Base-by-base conservation (phyloP, 2,113 vertebrate species). In the Thamnaconus septentrionalis region DNA sequence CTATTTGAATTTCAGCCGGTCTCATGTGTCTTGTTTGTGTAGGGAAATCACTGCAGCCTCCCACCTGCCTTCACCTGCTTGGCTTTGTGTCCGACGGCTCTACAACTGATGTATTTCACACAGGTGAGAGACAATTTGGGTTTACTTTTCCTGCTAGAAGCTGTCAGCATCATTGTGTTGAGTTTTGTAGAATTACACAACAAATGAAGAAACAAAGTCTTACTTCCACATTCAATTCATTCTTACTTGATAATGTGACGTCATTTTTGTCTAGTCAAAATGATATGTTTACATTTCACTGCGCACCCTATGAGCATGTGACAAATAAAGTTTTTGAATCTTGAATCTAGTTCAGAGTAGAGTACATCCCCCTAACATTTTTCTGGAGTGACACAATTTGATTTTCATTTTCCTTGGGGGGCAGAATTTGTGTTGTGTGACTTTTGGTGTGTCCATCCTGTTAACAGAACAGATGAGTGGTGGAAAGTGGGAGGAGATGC, bases 11-110 rank as follows among this genome's bases (percentile, higher is more conserved):
- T 54, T 31, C 18, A 31, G 18, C 18, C 18, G 18, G 18, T 31
- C 18, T 31, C 18, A 31, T 31, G 18, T 31, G 18, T 31, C 9
- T 50, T n/a, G 46, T 6, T 91, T 92, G 87, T 90, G 87, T 91
- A 91, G 83, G 89, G 85, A 91, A 92, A 92, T 91, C 86, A 82
- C 83, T 55, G 80, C 83, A 83, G 61, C 57, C 47, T 51, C 66
- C 57, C 76, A 68, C 62, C 58, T 77, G 76, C 52, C n/a, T 8
- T 53, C 71, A 60, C 18, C 18, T 31, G 18, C 18, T 0, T 42
- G 63, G 79, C 59, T 41, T 40, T 47, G 60, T 48, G 56, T 69
- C 71, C 87, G 81, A 84, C 78, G 6, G 7, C 53, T 79, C 71
- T 67, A 51, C 67, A 88, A 84, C 79, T 52, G 87, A 81, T 69